Evolutionary conservation across 2,113 vertebrate genomes (phyloP).

Genomic region (Tricholaema leucomelas): DNA sequence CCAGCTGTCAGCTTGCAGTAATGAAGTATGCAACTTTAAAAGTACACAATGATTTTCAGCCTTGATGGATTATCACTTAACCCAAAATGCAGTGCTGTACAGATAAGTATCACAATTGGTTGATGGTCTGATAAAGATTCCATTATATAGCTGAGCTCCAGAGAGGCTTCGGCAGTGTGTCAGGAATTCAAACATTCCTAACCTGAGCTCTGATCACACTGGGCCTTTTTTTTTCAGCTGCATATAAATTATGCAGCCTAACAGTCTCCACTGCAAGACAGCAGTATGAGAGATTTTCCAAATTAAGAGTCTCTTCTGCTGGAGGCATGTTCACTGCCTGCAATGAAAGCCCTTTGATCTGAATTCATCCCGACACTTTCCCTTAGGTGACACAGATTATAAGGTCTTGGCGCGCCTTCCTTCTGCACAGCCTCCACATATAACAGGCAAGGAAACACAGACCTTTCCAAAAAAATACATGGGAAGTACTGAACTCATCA

Average conservation of each 20-base stretch:
- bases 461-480: not conserved
- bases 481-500: not conserved
- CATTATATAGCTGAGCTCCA: constrained; percentile 42
- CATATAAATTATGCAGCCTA: constrained; percentile 50
- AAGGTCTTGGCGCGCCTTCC: not conserved
- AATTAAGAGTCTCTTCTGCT: constrained; percentile 33
- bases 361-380: not conserved
- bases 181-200: constrained; percentile 53
- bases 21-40: constrained; percentile 66
- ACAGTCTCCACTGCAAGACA: constrained; percentile 1
- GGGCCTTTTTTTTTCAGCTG: not conserved
- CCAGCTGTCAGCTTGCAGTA: constrained; percentile 53
- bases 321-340: not conserved
- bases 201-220: constrained; percentile 18
- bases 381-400: not conserved
- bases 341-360: not conserved
- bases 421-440: not conserved
- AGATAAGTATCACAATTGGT: constrained; percentile 65
- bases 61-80: constrained; percentile 64
- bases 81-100: constrained; percentile 34
- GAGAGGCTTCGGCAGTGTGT: constrained; percentile 5
- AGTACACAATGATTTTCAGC: constrained; percentile 57
- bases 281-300: not conserved
- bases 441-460: not conserved
- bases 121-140: constrained; percentile 67